These are phyloP conservation scores for Listronotus oregonensis DNA, from an alignment of 1,140 invertebrate species.

Conservation along the genomic window DNA sequence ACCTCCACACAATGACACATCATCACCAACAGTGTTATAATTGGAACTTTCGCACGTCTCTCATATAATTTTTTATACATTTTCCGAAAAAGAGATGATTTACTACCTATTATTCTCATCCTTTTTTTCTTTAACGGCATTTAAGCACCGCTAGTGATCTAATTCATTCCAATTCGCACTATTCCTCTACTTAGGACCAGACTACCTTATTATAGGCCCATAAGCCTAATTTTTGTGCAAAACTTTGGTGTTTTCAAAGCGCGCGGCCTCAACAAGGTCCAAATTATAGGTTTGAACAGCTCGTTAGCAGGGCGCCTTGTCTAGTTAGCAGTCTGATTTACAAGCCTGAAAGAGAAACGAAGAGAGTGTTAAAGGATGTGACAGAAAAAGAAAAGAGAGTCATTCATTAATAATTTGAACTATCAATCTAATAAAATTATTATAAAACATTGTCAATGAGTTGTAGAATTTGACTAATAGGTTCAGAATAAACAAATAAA, in stretches of 20 bases:
- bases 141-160: slow-evolving; percentile 15
- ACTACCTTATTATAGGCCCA: slow-evolving; percentile 25
- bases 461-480: no score
- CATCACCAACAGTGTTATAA: slow-evolving; percentile 8
- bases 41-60: not conserved
- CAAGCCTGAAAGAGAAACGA: slow-evolving; percentile 22
- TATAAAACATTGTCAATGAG: no score
- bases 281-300: slow-evolving; percentile 48
- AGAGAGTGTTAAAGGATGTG: not conserved
- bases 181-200: slow-evolving; percentile 17
- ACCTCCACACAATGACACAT: slow-evolving; percentile 5
- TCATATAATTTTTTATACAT: slow-evolving; percentile 11
- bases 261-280: slow-evolving; percentile 29
- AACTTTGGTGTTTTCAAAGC: slow-evolving; percentile 25
- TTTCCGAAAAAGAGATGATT: slow-evolving; percentile 16
- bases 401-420: no score
- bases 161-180: slow-evolving; percentile 29
- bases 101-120: slow-evolving; percentile 8
- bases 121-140: not conserved
- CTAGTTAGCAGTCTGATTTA: slow-evolving; percentile 50
- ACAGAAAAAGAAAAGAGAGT: no score
- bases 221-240: slow-evolving; percentile 31
- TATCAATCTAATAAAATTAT: no score
- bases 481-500: no score
- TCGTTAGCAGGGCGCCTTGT: slow-evolving; percentile 51